These are phyloP conservation scores for Pollenia labialis DNA, from an alignment of 2,888 invertebrate species.

Conservation along the genomic window DNA sequence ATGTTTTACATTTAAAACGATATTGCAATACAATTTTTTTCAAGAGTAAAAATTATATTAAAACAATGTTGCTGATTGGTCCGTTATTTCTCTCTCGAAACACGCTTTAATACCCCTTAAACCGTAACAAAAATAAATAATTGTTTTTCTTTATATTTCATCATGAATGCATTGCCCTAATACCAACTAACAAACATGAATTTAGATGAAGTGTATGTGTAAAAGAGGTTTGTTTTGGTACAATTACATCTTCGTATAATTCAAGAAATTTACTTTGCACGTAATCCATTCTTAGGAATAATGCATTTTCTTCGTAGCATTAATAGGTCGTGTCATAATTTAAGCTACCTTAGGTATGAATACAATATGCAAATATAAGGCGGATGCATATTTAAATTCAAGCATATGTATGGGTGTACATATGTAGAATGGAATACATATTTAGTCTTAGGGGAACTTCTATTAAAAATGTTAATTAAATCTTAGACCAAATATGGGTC, in stretches of 20 bases:
- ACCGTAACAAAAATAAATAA: too few relatives aligned
- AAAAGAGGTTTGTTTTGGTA: conserved; percentile 12
- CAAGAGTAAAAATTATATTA: too few relatives aligned
- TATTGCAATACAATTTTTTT: too few relatives aligned
- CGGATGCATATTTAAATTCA: background rate
- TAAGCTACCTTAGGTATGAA: conserved; percentile 39
- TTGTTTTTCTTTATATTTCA: too few relatives aligned
- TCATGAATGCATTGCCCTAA: conserved; percentile 10
- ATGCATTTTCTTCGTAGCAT: conserved; percentile 29
- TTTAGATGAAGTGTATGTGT: conserved; percentile 9
- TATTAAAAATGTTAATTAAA: conserved; percentile 63
- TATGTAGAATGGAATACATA: background rate
- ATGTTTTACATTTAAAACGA: too few relatives aligned
- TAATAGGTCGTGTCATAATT: conserved; percentile 49
- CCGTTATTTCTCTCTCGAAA: too few relatives aligned
- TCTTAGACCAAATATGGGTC: conserved; percentile 63
- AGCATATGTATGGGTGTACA: background rate
- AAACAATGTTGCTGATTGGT: too few relatives aligned
- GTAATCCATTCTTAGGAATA: conserved; percentile 42
- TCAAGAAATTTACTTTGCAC: conserved; percentile 43
- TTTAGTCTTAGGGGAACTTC: conserved; percentile 11
- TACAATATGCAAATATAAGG: background rate
- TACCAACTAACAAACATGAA: background rate
- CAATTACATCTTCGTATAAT: conserved; percentile 53
- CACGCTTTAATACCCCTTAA: too few relatives aligned